Evolutionary conservation across 2,888 invertebrate genomes (phyloP).

Genomic region (Dexiosoma caninum): DNA sequence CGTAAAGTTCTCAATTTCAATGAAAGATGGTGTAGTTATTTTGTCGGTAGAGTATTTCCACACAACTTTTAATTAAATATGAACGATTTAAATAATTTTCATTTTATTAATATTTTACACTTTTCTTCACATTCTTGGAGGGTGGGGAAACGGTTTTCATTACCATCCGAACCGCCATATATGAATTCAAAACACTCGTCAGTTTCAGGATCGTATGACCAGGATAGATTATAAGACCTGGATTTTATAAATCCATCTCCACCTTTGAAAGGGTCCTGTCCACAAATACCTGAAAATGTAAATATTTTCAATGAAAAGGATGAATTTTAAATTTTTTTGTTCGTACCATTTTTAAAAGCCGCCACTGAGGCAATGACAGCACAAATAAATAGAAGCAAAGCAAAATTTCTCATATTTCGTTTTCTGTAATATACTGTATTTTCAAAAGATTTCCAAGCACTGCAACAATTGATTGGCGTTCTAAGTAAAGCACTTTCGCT

Average conservation of each 20-base stretch:
- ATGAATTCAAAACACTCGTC: background rate
- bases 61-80: too few species aligned
- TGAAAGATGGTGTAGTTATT: too few species aligned
- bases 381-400: background rate
- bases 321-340: background rate
- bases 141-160: background rate
- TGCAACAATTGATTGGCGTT: too few species aligned
- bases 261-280: background rate
- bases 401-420: slow-evolving; percentile 3
- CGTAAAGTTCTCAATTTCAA: too few species aligned
- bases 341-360: background rate
- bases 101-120: too few species aligned
- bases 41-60: too few species aligned
- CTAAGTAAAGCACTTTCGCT: too few species aligned
- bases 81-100: too few species aligned
- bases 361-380: background rate
- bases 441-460: too few species aligned
- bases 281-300: background rate
- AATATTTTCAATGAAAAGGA: background rate
- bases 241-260: too few species aligned
- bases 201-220: background rate
- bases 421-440: too few species aligned
- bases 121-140: background rate
- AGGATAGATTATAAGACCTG: background rate
- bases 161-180: background rate